phyloP scores from a whole-genome alignment of 2,888 invertebrate genomes.

The Yponomeuta malinellus region DNA sequence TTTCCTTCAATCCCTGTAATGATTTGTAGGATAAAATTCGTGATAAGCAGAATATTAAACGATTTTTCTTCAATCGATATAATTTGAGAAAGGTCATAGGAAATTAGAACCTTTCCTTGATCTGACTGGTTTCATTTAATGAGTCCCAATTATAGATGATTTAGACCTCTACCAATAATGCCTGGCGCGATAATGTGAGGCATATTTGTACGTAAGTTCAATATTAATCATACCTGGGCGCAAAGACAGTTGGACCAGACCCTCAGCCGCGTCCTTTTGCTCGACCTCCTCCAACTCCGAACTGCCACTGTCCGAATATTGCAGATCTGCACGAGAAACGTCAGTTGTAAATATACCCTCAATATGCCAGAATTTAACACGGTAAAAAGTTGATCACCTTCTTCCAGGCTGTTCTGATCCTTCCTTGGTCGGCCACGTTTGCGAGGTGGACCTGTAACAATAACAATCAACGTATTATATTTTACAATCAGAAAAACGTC shows the following conservation, averaged over 20 bases:
- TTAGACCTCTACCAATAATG: too few relatives aligned
- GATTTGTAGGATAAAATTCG: too few relatives aligned
- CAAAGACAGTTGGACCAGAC: conserved; percentile 81
- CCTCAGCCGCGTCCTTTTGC: conserved; percentile 83
- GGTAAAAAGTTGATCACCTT: conserved; percentile 70
- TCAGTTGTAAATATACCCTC: background rate
- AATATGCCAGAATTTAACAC: background rate
- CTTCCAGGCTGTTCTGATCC: conserved; percentile 83
- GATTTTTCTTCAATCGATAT: too few relatives aligned
- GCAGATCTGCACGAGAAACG: conserved; percentile 48
- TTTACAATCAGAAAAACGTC: too few relatives aligned
- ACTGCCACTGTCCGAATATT: conserved; percentile 70
- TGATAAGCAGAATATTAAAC: too few relatives aligned
- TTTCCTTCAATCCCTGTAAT: too few relatives aligned
- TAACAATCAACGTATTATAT: background rate
- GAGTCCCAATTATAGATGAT: too few relatives aligned
- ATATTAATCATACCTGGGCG: conserved; percentile 37
- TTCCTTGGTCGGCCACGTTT: conserved; percentile 65
- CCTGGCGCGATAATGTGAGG: too few relatives aligned
- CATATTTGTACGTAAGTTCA: too few relatives aligned
- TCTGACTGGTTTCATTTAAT: too few relatives aligned
- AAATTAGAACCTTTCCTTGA: too few relatives aligned
- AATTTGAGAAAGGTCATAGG: too few relatives aligned
- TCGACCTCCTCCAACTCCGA: conserved; percentile 71
- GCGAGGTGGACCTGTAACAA: conserved; percentile 45